Evolutionary conservation across 2,888 invertebrate genomes (phyloP), one percentile per base, ranked within the genome.

Genomic region (Drosophila colorata): DNA sequence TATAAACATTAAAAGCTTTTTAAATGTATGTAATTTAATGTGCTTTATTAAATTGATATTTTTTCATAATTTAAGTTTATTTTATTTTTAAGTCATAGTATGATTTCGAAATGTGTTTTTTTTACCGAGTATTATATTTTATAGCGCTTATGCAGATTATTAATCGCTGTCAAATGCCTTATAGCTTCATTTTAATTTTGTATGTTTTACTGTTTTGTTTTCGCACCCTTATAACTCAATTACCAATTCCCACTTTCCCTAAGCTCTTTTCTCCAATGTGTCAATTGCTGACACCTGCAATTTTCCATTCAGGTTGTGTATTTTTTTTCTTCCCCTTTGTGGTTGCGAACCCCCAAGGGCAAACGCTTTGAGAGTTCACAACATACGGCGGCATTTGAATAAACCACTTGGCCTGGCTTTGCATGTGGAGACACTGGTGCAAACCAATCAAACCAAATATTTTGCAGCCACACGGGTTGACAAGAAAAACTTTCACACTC

Each of bases 401-500:
- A 75, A 75, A 76, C 52, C 57, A 57, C 57, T 47, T 69, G 52
- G 35, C 33, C 28, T 31, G 37, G 56, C 28, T 43, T 49, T 28
- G 23, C 48, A 16, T 35, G 13, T 23, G 57, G 43, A 48, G 52
- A 16, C 37, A 40, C 31, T 40, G 14, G 20, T 40, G 55, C 16
- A 55, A 77, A 43, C 57, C 65, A 75, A 69, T 64, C 51, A 75
- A 64, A 74, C 68, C 74, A 58, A 65, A 71, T 65, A 72, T 71
- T 65, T 63, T 51, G 7, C 53, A 55, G 56, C 18, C 74, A 64
- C 59, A 65, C 43, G 41, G 53, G 52, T n/a, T 72, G 63, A 60
- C 65, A 70, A 55, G 49, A 66, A 78, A 69, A 75, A 75, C 60
- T 70, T 79, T 80, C 72, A 63, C 83, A 74, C 78, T 51, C 48